Conservation (phyloP, 37 sponge, comb jelly and placozoan genomes). For the Petrosia ficiformis region DNA sequence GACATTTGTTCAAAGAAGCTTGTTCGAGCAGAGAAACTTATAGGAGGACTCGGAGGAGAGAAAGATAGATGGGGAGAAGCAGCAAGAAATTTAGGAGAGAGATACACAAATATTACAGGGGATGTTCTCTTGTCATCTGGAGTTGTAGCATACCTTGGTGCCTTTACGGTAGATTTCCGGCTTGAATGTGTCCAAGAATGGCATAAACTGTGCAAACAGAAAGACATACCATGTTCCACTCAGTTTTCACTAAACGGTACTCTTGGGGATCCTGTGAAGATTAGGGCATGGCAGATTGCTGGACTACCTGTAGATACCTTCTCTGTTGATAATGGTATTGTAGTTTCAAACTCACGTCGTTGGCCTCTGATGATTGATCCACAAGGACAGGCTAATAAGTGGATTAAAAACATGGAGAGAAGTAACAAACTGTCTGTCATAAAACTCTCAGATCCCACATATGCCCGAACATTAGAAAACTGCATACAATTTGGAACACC, state of each 20-base stretch:
- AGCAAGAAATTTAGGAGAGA: constrained; percentile 77
- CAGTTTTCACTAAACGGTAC: constrained; percentile 79
- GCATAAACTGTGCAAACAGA: constrained; percentile 74
- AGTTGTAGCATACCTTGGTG: constrained; percentile 96
- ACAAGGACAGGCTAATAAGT: constrained; percentile 99
- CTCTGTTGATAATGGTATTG: constrained; percentile 96
- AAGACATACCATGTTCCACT: constrained; percentile 79
- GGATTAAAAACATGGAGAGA: constrained; percentile 98
- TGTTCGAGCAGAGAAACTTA: constrained; percentile 93
- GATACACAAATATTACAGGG: constrained; percentile 86
- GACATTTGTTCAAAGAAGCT: constrained; percentile 95
- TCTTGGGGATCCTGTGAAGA: constrained; percentile 95
- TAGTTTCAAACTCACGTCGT: constrained; percentile 86
- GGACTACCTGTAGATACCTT: constrained; percentile 97
- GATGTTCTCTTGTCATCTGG: constrained; percentile 96
- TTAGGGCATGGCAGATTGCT: constrained; percentile 92
- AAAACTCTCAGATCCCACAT: constrained; percentile 95
- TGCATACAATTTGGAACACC: constrained; percentile 97
- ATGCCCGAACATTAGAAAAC: constrained; percentile 97
- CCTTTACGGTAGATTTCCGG: constrained; percentile 96
- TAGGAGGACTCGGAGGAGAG: constrained; percentile 98
- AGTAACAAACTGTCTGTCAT: constrained; percentile 92
- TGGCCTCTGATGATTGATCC: constrained; percentile 99
- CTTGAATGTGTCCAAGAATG: constrained; percentile 83
- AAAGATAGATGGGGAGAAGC: constrained; percentile 93